Evolutionary conservation across 2,797 vertebrate genomes (phyloP), one percentile per base, ranked within the genome.

Genomic region (Philypnodon macrostomus): DNA sequence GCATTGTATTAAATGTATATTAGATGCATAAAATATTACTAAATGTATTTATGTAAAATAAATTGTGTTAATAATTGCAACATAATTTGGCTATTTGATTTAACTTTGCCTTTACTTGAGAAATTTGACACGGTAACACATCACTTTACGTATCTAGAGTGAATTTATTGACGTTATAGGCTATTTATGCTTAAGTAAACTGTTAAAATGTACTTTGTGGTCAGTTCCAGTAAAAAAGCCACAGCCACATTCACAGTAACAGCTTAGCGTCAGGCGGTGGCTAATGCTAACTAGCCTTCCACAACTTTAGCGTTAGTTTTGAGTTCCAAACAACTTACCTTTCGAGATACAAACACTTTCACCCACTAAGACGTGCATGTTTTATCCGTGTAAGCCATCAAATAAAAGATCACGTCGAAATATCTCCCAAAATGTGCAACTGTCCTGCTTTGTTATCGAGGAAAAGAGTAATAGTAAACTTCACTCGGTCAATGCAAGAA

Each of bases 211-310:
- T 12, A 31, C 47, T 21, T 15, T 14, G 26, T 15, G 26, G 35
- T 21, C 35, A 30, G 42, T 2, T 64, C 53, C 80, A 80, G 70
- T 39, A 76, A 78, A 56, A n/a, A 71, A 83, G 68, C 63, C 75
- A 26, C 45, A 52, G 26, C 67, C 68, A 7, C 3, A 34, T 47
- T 40, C 6, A 19, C 21, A 12, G 39, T 5, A 13, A 26, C 11
- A 37, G 51, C 17, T 77, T 79, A 78, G 64, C 70, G 29, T 53
- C 35, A 17, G 32, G 37, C 16, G 18, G 37, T 15, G 18, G 53
- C 79, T 78, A 84, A 76, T 37, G 75, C 79, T 81, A 85, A 46
- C 67, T 39, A 41, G 75, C 73, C 26, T 60, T 27, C 23, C 47
- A 38, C 50, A 66, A 67, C 47, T 72, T 53, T 42, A 36, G 33